Evolutionary conservation across 2,797 vertebrate species (phyloP).

Genomic region (Pangasius sanitwongsei): DNA sequence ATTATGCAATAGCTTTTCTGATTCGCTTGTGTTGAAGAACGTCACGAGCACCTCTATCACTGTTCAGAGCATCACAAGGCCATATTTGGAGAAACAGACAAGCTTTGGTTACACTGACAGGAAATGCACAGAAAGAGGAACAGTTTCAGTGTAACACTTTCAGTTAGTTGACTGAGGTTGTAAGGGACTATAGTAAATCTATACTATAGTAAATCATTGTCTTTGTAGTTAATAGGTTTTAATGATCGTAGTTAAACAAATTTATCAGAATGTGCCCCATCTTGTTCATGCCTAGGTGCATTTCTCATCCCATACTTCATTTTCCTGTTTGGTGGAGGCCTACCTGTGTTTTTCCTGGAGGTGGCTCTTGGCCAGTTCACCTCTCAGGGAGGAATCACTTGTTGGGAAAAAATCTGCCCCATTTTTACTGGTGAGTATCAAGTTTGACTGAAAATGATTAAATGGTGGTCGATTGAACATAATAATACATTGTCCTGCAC

Average conservation of each 20-base stretch:
- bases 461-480: neutral
- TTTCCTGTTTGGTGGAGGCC: constrained; percentile 96
- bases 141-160: neutral
- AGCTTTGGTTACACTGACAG: constrained; percentile 16
- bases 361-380: constrained; percentile 96
- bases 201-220: constrained; percentile 29
- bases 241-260: neutral
- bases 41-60: neutral
- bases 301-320: constrained; percentile 99
- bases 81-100: constrained; percentile 29
- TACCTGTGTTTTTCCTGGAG: constrained; percentile 98
- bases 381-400: constrained; percentile 97
- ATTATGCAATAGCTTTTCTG: neutral
- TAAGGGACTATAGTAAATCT: constrained; percentile 14
- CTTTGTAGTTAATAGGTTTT: constrained; percentile 17
- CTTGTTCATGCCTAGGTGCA: constrained; percentile 79
- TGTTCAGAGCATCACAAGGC: neutral
- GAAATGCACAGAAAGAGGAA: constrained; percentile 5
- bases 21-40: neutral
- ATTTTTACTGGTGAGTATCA: constrained; percentile 87
- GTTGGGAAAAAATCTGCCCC: constrained; percentile 98
- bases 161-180: neutral
- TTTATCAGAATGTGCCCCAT: neutral
- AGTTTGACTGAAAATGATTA: neutral
- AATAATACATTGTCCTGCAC: neutral